Percentiles rank a stretch among this genome's conserved stretches.
Evolutionary conservation across 1,140 invertebrate genomes (phyloP).

Genomic region (Maconellicoccus hirsutus): DNA sequence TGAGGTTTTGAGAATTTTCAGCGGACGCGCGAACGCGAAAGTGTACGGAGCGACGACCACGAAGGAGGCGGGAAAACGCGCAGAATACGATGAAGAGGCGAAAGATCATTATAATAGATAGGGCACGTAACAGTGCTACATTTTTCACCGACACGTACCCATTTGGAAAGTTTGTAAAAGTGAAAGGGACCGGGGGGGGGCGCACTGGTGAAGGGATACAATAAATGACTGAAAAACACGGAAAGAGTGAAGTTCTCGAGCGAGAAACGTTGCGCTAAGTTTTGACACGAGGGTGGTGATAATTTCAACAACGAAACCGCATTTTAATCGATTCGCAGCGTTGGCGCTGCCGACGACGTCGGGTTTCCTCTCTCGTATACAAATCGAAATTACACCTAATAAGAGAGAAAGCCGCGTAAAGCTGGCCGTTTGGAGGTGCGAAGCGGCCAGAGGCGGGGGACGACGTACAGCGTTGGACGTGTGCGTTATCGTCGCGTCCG

Average conservation of each 20-base stretch:
- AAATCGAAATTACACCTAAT: too few relatives aligned
- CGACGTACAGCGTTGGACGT: neutral
- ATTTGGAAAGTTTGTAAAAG: neutral
- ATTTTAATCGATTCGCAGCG: neutral
- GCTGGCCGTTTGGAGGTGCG: too few relatives aligned
- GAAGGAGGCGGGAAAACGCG: too few relatives aligned
- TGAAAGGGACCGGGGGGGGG: neutral
- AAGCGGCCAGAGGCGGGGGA: too few relatives aligned
- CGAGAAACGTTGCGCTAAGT: neutral
- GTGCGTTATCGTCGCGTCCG: too few relatives aligned
- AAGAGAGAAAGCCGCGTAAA: too few relatives aligned
- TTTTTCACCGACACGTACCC: constrained; percentile 18
- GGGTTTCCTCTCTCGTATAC: too few relatives aligned
- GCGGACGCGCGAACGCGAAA: too few relatives aligned
- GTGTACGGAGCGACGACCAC: too few relatives aligned
- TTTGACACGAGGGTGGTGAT: neutral
- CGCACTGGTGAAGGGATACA: neutral
- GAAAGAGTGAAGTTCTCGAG: neutral
- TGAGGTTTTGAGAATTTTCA: too few relatives aligned
- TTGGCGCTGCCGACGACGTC: too few relatives aligned
- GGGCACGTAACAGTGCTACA: constrained; percentile 18
- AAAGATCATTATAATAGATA: constrained; percentile 10
- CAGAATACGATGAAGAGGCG: neutral
- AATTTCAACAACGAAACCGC: neutral
- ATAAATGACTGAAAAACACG: constrained; percentile 20